Conservation (phyloP, 2,113 vertebrate genomes). For the Tragulus kanchil region DNA sequence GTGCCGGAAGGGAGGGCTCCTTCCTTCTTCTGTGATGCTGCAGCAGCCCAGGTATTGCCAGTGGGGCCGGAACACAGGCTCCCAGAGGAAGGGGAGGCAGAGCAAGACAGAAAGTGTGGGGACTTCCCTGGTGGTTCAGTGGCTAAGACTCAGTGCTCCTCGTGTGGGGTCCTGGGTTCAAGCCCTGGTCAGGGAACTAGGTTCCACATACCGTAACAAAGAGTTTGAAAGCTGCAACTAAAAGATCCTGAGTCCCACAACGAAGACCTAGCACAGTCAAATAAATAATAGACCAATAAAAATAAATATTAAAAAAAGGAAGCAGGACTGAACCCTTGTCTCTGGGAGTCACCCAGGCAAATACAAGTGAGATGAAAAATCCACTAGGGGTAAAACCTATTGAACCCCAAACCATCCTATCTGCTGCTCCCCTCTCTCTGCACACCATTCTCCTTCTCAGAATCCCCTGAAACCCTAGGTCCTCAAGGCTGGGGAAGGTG, state of each 20-base stretch:
- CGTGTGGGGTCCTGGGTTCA: too few relatives aligned
- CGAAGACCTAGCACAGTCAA: too few relatives aligned
- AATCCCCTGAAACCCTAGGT: neutral
- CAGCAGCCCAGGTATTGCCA: too few relatives aligned
- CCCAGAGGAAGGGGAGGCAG: rapidly evolving
- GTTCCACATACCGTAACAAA: too few relatives aligned
- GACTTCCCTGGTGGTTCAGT: too few relatives aligned
- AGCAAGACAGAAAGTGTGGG: too few relatives aligned
- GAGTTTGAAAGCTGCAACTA: too few relatives aligned
- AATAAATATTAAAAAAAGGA: too few relatives aligned
- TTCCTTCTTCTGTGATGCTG: neutral
- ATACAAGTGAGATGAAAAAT: neutral
- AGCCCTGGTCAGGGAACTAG: too few relatives aligned
- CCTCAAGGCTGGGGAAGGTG: neutral
- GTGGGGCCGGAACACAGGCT: rapidly evolving
- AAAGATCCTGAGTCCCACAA: too few relatives aligned
- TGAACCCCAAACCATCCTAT: neutral
- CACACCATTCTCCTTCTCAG: neutral
- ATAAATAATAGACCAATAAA: too few relatives aligned
- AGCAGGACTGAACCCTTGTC: neutral
- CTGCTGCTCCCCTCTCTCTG: rapidly evolving
- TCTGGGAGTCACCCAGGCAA: rapidly evolving
- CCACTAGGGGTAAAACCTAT: neutral
- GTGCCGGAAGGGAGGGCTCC: rapidly evolving
- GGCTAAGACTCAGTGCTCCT: too few relatives aligned